Evolutionary conservation across 1,140 invertebrate species (phyloP).

Genomic region (Brachionus paranguensis): DNA sequence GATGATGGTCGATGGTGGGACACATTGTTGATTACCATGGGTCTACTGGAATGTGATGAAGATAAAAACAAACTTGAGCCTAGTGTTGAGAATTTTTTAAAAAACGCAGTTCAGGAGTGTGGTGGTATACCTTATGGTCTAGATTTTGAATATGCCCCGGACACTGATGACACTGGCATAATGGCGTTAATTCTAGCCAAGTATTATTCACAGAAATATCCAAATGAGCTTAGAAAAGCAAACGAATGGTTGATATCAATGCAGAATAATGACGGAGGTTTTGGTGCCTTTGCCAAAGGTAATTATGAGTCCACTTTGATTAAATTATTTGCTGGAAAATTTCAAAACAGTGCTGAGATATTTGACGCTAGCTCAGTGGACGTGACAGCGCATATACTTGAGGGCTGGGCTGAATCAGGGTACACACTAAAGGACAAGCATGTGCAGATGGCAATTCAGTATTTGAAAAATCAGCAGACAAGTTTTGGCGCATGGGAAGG

Average conservation of each 20-base stretch:
- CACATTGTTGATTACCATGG: conserved; percentile 1
- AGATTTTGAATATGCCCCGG: conserved; percentile 38
- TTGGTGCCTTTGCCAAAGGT: conserved; percentile 28
- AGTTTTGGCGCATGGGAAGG: conserved; percentile 36
- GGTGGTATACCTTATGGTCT: conserved; percentile 23
- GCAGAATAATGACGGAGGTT: conserved; percentile 33
- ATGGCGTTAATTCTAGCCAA: conserved; percentile 34
- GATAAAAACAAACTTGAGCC: background rate
- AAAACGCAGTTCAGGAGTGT: background rate
- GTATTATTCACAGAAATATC: background rate
- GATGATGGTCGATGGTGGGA: conserved; percentile 39
- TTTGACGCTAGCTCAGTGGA: conserved; percentile 33
- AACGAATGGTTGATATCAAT: conserved; percentile 34
- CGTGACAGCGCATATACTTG: conserved; percentile 37
- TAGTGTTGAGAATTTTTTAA: background rate
- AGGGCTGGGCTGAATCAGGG: conserved; percentile 31
- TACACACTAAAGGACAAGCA: conserved; percentile 7
- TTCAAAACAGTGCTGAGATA: conserved; percentile 39
- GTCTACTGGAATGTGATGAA: conserved; percentile 18
- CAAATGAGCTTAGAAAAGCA: background rate
- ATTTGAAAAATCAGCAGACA: conserved; percentile 31
- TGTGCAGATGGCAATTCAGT: conserved; percentile 12
- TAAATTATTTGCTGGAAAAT: conserved; percentile 26
- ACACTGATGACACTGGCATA: conserved; percentile 30
- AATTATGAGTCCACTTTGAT: conserved; percentile 30